Evolutionary conservation across 2,888 invertebrate genomes (phyloP), one percentile per base, ranked within the genome.

Genomic region (Noctua janthina): DNA sequence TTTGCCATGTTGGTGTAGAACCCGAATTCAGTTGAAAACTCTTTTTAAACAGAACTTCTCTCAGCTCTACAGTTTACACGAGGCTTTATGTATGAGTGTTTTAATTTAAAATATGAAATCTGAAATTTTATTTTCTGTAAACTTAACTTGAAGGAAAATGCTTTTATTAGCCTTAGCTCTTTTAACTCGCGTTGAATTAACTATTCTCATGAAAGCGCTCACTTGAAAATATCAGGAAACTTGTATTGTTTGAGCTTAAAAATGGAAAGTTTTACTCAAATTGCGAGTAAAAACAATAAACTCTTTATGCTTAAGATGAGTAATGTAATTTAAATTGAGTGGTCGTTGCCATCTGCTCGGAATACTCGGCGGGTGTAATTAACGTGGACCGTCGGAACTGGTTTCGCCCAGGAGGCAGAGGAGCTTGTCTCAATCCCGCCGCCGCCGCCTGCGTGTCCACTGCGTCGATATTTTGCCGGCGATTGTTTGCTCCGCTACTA

Each of bases 301-400:
- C 51, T 77, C 39, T 74, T 70, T 75, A 74, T 67, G 59, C 23
- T 70, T 67, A 74, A 74, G 75, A 81, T 81, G 70, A 76, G 79
- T 72, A 76, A 71, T 82, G 82, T 72, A 88, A 88, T 78, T 88
- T 87, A 84, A 84, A 87, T 87, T 85, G 83, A 80, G 78, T 72
- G 82, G 75, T 84, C 71, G 75, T 82, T 75, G 78, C 86, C 90
- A 92, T 89, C 93, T 92, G 93, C 90, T 91, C 88, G 76, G 88
- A 90, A 90, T 91, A 87, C 82, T 75, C 84, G 86, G 81, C 84
- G 72, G 54, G 78, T 74, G 88, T 90, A 92, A 91, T 92, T 89
- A 91, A 84, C 83, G 76, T 81, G 85, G 81, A 77, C 79, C 74
- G 70, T 72, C 69, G 66, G 79, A 92, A 91, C 92, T 80, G 91